Conservation (phyloP, 2,113 vertebrate genomes). For the Origma solitaria region DNA sequence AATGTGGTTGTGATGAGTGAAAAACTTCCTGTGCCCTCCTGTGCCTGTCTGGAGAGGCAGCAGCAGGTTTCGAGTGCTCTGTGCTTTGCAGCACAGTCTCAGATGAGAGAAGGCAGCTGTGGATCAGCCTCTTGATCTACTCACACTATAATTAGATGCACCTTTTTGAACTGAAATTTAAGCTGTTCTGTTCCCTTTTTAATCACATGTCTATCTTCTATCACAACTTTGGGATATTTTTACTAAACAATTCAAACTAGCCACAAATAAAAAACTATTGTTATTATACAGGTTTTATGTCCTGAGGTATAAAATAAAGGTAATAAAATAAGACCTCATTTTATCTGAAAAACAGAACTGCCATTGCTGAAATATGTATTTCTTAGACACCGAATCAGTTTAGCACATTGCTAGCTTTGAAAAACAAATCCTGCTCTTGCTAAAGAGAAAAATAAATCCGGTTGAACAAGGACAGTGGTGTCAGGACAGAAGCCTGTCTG, state of each 20-base stretch:
- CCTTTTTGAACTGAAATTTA: constrained; percentile 11
- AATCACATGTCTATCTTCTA: not conserved
- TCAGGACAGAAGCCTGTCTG: not conserved
- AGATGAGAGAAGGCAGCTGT: not conserved
- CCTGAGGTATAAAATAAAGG: not conserved
- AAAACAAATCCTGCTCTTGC: not conserved
- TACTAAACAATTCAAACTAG: not conserved
- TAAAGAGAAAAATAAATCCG: not conserved
- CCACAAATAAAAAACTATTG: not conserved
- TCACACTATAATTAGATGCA: constrained; percentile 19
- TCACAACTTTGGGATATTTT: not conserved
- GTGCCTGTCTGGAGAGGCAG: not conserved
- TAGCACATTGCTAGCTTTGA: not conserved
- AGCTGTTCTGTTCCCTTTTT: not conserved
- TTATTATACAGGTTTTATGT: not conserved
- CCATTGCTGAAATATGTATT: not conserved
- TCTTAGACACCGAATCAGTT: not conserved
- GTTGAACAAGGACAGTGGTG: not conserved
- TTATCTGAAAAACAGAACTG: not conserved
- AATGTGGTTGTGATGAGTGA: not conserved
- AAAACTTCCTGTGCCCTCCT: not conserved
- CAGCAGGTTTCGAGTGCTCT: not conserved
- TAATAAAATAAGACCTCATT: not conserved
- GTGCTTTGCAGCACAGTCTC: not conserved
- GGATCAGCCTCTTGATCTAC: not conserved